phyloP scores from a whole-genome alignment of 2,113 vertebrate genomes.

The Pygathrix nemaeus region DNA sequence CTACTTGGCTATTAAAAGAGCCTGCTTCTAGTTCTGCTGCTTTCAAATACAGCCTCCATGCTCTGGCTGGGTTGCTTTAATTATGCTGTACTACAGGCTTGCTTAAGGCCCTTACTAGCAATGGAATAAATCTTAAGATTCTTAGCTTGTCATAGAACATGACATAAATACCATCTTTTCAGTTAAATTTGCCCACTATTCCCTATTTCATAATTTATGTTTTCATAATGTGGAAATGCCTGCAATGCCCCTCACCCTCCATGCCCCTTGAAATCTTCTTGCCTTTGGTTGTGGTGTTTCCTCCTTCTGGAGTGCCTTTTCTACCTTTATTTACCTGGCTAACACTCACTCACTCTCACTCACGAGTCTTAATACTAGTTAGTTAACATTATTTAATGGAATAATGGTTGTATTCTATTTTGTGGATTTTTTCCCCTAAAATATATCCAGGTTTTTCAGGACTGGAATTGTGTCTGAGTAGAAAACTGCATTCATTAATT shows the following conservation, averaged over 20 bases:
- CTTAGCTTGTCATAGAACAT: not conserved
- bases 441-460: not conserved
- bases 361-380: not conserved
- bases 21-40: not conserved
- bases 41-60: not conserved
- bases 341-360: not conserved
- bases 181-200: not conserved
- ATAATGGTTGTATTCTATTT: not conserved
- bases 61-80: not conserved
- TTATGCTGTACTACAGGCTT: not conserved
- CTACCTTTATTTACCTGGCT: not conserved
- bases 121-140: not conserved
- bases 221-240: not conserved
- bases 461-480: not conserved
- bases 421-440: not conserved
- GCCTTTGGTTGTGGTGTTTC: not conserved
- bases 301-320: not conserved
- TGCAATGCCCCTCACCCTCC: fast-evolving
- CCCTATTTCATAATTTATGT: not conserved
- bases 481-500: not conserved
- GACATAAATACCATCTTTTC: not conserved
- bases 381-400: not conserved
- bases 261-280: not conserved
- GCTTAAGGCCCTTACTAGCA: not conserved
- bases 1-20: not conserved